Conservation (phyloP, 2,888 invertebrate species). For the Phasia obesa region DNA sequence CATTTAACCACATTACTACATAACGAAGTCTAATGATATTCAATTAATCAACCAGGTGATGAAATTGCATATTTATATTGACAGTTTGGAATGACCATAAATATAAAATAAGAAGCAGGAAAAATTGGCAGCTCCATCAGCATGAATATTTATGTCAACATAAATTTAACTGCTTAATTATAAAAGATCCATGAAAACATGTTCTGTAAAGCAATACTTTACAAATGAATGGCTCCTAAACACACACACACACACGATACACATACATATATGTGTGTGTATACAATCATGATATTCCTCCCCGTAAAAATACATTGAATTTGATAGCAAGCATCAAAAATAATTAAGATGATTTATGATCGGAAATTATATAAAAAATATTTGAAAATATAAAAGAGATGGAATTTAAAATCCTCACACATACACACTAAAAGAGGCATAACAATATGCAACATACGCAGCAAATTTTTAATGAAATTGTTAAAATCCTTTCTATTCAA, state of each 20-base stretch:
- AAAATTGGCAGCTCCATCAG: not conserved
- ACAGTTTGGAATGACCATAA: slow-evolving; percentile 53
- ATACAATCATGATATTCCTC: not conserved
- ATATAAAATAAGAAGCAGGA: not conserved
- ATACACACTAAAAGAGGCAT: too few species aligned
- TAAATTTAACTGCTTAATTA: too few species aligned
- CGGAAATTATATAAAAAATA: not conserved
- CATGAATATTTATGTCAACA: not conserved
- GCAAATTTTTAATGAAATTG: too few species aligned
- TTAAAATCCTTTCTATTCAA: too few species aligned
- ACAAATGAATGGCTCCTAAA: not conserved
- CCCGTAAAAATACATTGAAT: not conserved
- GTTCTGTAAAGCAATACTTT: slow-evolving; percentile 17
- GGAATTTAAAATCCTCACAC: too few species aligned
- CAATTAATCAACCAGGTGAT: slow-evolving; percentile 62
- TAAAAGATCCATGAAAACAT: too few species aligned
- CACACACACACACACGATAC: not conserved
- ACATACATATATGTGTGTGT: too few species aligned
- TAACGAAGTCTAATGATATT: slow-evolving; percentile 28
- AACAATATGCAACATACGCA: too few species aligned
- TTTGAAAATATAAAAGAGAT: too few species aligned
- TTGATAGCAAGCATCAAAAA: not conserved
- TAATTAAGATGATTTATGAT: slow-evolving; percentile 37
- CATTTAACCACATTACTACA: slow-evolving; percentile 25
- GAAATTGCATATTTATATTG: slow-evolving; percentile 56